Percentiles rank a stretch among this genome's conserved stretches.
These are phyloP conservation scores for Lasius fuliginosus DNA, from an alignment of 2,888 invertebrate genomes.

Conservation along the genomic window DNA sequence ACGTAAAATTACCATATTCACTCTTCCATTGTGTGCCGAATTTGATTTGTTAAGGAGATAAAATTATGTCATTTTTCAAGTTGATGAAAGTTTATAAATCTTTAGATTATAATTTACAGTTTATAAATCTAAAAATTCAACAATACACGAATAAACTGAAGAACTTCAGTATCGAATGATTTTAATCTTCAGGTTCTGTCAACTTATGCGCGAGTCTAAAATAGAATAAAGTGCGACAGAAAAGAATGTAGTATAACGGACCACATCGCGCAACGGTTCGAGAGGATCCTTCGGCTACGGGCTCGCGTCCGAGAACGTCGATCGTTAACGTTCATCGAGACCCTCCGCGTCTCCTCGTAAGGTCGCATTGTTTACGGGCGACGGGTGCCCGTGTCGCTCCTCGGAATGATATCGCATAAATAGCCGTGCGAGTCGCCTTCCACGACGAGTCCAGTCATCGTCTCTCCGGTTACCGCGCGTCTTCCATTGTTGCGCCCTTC, in stretches of 20 bases:
- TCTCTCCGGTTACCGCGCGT: slow-evolving; percentile 41
- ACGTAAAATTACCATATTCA: slow-evolving; percentile 39
- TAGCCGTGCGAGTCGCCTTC: slow-evolving; percentile 66
- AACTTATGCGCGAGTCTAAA: background rate
- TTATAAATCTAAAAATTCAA: background rate
- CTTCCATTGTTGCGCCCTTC: slow-evolving; percentile 58
- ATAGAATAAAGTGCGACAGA: background rate
- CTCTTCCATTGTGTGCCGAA: slow-evolving; percentile 10
- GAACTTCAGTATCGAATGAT: background rate
- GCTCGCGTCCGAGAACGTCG: background rate
- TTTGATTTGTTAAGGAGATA: slow-evolving; percentile 8
- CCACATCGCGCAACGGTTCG: background rate
- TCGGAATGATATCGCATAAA: slow-evolving; percentile 76
- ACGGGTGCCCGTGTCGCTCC: slow-evolving; percentile 71
- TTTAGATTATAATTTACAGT: background rate
- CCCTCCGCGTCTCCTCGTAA: slow-evolving; percentile 59
- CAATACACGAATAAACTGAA: background rate
- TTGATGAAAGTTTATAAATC: background rate
- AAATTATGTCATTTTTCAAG: background rate
- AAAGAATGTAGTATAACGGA: slow-evolving; percentile 7
- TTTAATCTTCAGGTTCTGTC: background rate
- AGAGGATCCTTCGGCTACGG: background rate
- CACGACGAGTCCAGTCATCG: slow-evolving; percentile 70
- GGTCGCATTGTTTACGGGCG: slow-evolving; percentile 74
- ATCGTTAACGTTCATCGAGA: slow-evolving; percentile 43